Conservation (phyloP, 2,113 vertebrate species). For the Turdus rufiventris region DNA sequence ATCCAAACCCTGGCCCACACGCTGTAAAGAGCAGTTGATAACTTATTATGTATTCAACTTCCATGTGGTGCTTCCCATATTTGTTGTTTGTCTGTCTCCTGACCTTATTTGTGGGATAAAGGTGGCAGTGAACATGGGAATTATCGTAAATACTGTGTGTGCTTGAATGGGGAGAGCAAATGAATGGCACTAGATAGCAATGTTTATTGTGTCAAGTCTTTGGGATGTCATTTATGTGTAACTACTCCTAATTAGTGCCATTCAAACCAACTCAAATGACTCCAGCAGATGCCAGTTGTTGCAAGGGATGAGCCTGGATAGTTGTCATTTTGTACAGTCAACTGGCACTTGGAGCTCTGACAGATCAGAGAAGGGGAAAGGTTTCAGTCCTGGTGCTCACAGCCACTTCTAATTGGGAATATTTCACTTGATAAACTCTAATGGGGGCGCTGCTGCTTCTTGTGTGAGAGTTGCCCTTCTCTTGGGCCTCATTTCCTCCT, state of each 20-base stretch:
- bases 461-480: neutral
- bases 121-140: conserved; percentile 54
- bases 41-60: conserved; percentile 27
- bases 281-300: conserved; percentile 63
- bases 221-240: conserved; percentile 64
- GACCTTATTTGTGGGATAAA: conserved; percentile 64
- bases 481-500: neutral
- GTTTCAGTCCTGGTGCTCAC: neutral
- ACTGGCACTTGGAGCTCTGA: neutral
- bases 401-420: neutral
- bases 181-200: conserved; percentile 61
- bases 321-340: conserved; percentile 47
- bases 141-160: conserved; percentile 55
- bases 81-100: conserved; percentile 52
- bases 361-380: neutral
- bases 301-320: conserved; percentile 47
- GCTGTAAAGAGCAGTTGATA: neutral
- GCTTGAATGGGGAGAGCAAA: conserved; percentile 54
- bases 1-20: neutral
- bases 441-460: neutral
- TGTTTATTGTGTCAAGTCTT: conserved; percentile 65
- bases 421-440: neutral
- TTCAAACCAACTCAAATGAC: conserved; percentile 61
- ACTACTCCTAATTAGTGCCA: conserved; percentile 68
- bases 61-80: neutral